Base-by-base conservation (phyloP, 2,888 invertebrate genomes). In the Pediacus dermestoides region DNA sequence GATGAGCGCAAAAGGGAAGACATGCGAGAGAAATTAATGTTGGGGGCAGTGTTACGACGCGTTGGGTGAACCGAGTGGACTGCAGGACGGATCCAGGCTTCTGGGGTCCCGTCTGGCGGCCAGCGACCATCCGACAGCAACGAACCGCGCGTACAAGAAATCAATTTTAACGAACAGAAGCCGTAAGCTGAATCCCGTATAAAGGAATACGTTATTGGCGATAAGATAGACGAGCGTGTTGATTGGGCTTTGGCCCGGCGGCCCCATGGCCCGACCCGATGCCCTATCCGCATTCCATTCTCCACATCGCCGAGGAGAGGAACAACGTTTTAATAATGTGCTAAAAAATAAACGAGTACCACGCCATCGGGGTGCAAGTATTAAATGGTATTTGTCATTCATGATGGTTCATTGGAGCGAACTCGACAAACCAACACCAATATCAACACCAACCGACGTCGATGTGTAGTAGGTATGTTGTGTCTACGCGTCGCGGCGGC, bases 21-120 rank as follows among this genome's bases (percentile, higher is more conserved):
- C 64, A 64, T 64, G 58, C 58, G 60, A 57, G 62, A 64, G 61
- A 56, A 68, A 67, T 68, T 66, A 68, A 67, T 66, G 64, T 64
- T 64, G 54, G 57, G 58, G 57, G 52, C 50, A 53, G 56, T 48
- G 53, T 55, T 55, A 55, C 57, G 56, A 57, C n/a, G n/a, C n/a
- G n/a, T n/a, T n/a, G n/a, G n/a, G n/a, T n/a, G n/a, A n/a, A n/a
- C 54, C 44, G 52, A 59, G 56, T 53, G 54, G 49, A 41, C 37
- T 46, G 42, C 42, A 44, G 45, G 35, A 34, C 37, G 36, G 43
- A 45, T 35, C 22, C 38, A 34, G 36, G 45, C 27, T 31, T 32
- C 44, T 41, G 42, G 42, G 46, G 50, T 40, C 46, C 44, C 57
- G 57, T 60, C 58, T 61, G 57, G 58, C 54, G 52, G 54, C 55